Conservation (phyloP, 1,140 invertebrate species). For the Brachionus asplanchnoidis region DNA sequence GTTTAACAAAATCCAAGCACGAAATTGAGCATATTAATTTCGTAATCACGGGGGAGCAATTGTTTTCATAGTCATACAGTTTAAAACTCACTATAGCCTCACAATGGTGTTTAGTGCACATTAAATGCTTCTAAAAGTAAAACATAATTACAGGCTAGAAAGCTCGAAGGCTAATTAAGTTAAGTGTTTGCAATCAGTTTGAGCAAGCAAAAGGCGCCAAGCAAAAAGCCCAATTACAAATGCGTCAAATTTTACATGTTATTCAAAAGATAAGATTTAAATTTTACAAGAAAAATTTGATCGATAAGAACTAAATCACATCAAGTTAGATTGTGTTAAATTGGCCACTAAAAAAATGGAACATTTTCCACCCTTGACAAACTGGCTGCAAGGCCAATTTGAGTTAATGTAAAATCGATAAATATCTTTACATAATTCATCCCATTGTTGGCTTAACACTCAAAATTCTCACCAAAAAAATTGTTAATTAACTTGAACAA, state of each 20-base stretch:
- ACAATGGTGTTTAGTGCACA: neutral
- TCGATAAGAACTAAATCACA: constrained; percentile 19
- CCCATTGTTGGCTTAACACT: neutral
- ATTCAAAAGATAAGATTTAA: neutral
- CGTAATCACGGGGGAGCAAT: neutral
- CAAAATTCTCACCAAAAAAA: constrained; percentile 14
- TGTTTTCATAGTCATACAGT: neutral
- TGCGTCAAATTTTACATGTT: constrained; percentile 24
- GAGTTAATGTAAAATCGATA: neutral
- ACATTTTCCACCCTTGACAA: neutral
- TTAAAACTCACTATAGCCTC: neutral
- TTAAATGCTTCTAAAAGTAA: neutral
- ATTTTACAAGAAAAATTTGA: neutral
- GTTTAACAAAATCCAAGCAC: neutral
- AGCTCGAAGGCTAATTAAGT: constrained; percentile 17
- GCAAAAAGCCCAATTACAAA: neutral
- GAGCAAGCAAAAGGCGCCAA: neutral
- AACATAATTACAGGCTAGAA: neutral
- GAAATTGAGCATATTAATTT: neutral
- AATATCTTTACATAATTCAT: constrained; percentile 19
- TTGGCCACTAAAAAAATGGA: neutral
- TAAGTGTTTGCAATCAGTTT: constrained; percentile 15
- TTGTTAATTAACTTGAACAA: constrained; percentile 3
- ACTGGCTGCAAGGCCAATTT: neutral
- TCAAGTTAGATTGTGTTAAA: constrained; percentile 7